phyloP scores from a whole-genome alignment of 2,888 invertebrate species.

The Sinohyriopsis cumingii region DNA sequence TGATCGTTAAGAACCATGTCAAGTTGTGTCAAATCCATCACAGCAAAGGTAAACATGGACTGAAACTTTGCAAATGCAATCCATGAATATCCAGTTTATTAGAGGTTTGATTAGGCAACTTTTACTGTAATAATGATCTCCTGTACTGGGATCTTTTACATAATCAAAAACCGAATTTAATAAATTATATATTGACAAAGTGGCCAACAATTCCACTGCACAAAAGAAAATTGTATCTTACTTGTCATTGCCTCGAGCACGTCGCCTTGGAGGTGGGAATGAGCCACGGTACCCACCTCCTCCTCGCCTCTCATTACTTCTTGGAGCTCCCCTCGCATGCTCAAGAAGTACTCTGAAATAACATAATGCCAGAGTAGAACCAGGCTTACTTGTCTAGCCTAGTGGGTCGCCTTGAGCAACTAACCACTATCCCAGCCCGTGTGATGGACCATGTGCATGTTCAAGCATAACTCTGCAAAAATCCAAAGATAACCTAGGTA shows the following conservation, averaged over 20 bases:
- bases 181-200: too few relatives aligned
- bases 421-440: conserved; percentile 67
- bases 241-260: conserved; percentile 47
- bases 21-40: too few relatives aligned
- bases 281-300: conserved; percentile 24
- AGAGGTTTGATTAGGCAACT: too few relatives aligned
- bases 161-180: too few relatives aligned
- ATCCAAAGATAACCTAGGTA: too few relatives aligned
- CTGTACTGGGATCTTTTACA: too few relatives aligned
- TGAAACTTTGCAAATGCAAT: too few relatives aligned
- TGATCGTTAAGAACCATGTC: too few relatives aligned
- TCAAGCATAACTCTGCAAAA: conserved; percentile 83
- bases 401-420: conserved; percentile 18
- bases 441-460: conserved; percentile 82
- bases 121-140: too few relatives aligned
- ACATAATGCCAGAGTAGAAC: conserved; percentile 7
- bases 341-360: conserved; percentile 84
- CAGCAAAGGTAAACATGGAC: too few relatives aligned
- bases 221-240: conserved; percentile 21
- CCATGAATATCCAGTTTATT: too few relatives aligned
- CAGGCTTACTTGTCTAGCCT: conserved; percentile 83
- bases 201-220: not conserved
- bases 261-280: too few relatives aligned
- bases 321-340: conserved; percentile 83
- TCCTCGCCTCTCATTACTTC: conserved; percentile 72